These are phyloP conservation scores for Nanger granti DNA, from an alignment of 2,113 vertebrate genomes.

Conservation along the genomic window DNA sequence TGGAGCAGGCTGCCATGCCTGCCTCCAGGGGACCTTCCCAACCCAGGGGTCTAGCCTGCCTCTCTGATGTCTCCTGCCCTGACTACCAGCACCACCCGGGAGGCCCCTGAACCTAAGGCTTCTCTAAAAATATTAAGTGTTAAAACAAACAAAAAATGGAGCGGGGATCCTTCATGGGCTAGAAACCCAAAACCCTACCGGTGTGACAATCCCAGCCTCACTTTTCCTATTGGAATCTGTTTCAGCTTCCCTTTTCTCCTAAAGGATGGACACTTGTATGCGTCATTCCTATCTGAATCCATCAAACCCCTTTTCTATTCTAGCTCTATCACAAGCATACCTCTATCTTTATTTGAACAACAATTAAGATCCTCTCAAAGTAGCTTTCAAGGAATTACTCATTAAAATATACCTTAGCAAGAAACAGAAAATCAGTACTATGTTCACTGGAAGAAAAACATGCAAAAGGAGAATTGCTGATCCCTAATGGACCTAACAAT, in stretches of 20 bases:
- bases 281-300: background rate
- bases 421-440: background rate
- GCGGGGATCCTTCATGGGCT: background rate
- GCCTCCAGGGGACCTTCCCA: background rate
- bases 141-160: background rate
- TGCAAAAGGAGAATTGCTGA: background rate
- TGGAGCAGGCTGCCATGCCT: background rate
- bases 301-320: background rate
- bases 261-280: background rate
- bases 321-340: background rate
- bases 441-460: background rate
- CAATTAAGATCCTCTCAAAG: background rate
- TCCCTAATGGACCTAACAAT: background rate
- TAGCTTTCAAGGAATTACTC: background rate
- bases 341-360: background rate
- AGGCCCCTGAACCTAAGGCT: background rate
- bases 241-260: background rate
- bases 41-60: background rate
- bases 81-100: background rate
- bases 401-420: background rate
- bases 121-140: background rate
- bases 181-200: background rate
- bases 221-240: background rate
- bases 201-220: background rate
- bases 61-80: background rate